phyloP scores from a whole-genome alignment of 2,113 vertebrate genomes.

The Cercopithecus mona region DNA sequence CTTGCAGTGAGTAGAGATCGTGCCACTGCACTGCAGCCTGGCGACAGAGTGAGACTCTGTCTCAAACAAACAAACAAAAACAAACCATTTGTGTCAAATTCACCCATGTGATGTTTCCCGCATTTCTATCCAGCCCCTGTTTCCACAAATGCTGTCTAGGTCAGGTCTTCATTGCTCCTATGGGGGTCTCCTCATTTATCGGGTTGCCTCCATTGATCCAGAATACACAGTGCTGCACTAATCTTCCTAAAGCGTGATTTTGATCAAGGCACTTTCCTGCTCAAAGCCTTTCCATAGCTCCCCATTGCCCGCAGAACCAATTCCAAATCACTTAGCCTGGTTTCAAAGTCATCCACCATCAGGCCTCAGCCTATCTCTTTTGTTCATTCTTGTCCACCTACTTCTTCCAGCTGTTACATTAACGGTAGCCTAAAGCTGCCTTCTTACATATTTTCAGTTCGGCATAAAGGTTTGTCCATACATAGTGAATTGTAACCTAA shows the following conservation, averaged over 20 bases:
- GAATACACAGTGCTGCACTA: too few species aligned
- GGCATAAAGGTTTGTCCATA: background rate
- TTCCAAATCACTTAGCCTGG: background rate
- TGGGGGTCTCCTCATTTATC: background rate
- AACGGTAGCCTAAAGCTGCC: background rate
- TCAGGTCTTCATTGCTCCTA: background rate
- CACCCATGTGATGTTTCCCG: background rate
- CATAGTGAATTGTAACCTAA: background rate
- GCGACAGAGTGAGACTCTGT: too few species aligned
- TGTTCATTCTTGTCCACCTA: background rate
- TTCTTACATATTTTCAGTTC: background rate
- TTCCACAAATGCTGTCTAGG: background rate
- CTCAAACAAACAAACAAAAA: too few species aligned
- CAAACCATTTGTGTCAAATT: background rate
- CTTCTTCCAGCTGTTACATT: background rate
- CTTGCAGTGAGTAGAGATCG: too few species aligned
- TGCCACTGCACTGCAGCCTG: too few species aligned
- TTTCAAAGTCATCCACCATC: background rate
- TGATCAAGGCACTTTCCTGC: background rate
- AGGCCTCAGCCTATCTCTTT: background rate
- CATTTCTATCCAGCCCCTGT: background rate
- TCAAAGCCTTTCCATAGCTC: background rate
- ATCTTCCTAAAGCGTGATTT: background rate
- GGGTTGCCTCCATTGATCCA: background rate
- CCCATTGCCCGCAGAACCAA: background rate